A percentile compares a stretch with the other conserved stretches of the same genome.
Evolutionary conservation across 2,113 vertebrate genomes (phyloP).

Genomic region (Panthera leo): DNA sequence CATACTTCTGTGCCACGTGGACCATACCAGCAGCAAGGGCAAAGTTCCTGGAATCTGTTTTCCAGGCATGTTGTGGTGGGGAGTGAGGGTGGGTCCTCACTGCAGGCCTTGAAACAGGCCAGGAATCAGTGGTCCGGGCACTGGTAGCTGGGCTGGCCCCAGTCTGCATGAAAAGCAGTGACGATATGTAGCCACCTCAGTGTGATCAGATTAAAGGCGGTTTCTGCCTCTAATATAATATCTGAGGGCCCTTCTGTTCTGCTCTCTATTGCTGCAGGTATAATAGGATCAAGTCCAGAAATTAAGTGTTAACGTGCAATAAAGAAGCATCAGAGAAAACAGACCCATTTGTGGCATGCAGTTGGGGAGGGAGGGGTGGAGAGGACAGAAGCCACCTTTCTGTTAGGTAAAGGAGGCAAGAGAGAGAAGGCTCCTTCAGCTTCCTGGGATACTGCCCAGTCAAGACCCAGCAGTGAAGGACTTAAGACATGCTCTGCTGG

Average conservation of each 20-base stretch:
- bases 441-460: too few species aligned
- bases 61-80: neutral
- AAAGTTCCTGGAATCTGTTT: neutral
- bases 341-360: conserved; percentile 45
- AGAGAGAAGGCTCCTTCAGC: neutral
- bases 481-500: neutral
- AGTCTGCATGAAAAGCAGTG: neutral
- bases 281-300: conserved; percentile 64
- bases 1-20: neutral
- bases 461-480: neutral
- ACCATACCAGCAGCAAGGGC: neutral
- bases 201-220: conserved; percentile 63
- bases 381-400: neutral
- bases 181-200: conserved; percentile 51
- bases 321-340: conserved; percentile 65
- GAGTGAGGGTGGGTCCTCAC: neutral
- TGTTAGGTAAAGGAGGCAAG: neutral
- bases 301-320: conserved; percentile 75
- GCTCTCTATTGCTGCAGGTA: conserved; percentile 45
- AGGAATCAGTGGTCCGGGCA: neutral
- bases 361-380: neutral
- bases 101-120: neutral
- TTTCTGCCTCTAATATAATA: conserved; percentile 45
- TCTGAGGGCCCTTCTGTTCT: conserved; percentile 58
- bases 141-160: neutral